Evolutionary conservation across 2,888 invertebrate species (phyloP).

Genomic region (Melanophora roralis): DNA sequence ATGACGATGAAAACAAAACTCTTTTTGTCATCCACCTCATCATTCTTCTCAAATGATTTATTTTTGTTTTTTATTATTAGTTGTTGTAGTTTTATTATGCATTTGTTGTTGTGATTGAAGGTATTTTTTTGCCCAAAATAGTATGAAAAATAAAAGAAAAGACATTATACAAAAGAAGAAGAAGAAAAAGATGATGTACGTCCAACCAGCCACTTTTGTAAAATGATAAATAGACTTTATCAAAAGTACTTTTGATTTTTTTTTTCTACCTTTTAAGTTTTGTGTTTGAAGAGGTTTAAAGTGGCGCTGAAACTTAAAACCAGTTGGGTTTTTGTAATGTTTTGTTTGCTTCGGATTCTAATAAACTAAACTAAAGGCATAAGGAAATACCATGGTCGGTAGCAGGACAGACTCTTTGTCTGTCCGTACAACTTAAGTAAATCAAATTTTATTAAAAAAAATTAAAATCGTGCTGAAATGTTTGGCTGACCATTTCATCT

Average conservation of each 20-base stretch:
- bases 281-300: constrained; percentile 22
- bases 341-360: constrained; percentile 37
- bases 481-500: constrained; percentile 50
- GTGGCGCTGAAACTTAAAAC: constrained; percentile 60
- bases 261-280: background rate
- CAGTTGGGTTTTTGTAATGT: constrained; percentile 38
- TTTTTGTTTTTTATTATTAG: constrained; percentile 4
- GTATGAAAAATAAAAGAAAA: background rate
- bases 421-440: constrained; percentile 10
- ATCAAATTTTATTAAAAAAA: background rate
- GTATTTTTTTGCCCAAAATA: constrained; percentile 41
- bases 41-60: constrained; percentile 24
- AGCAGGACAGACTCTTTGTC: constrained; percentile 30
- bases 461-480: constrained; percentile 48
- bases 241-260: constrained; percentile 30
- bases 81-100: constrained; percentile 48
- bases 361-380: constrained; percentile 48
- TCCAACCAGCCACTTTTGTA: constrained; percentile 39
- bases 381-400: constrained; percentile 24
- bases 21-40: constrained; percentile 38
- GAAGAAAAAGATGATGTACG: no score
- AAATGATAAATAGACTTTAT: constrained; percentile 48
- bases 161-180: constrained; percentile 4
- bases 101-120: constrained; percentile 50
- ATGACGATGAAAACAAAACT: background rate